Base-by-base conservation (phyloP, 2,113 vertebrate genomes). In the Nycticorax nycticorax region DNA sequence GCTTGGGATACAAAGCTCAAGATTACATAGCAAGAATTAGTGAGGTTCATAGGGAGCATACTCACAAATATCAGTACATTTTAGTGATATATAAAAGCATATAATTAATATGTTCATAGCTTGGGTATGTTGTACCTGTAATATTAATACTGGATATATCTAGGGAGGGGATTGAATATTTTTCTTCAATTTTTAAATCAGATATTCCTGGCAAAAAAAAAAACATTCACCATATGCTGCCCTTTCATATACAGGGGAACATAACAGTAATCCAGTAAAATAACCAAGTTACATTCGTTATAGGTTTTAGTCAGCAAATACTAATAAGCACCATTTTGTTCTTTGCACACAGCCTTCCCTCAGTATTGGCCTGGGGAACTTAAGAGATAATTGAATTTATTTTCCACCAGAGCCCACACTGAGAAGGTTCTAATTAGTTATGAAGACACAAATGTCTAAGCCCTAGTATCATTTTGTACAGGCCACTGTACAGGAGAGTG, bases 311-410 rank as follows among this genome's bases (percentile, higher is more conserved):
- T 52, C 60, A 88, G 74, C 53, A 79, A 88, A 88, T 32, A 62
- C 17, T 41, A 72, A 72, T 7, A 52, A 68, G 69, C 8, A 85
- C 30, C 33, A 62, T 68, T 75, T 86, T 91, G 74, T 75, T 22
- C 47, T 81, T 72, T 55, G n/a, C 53, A 56, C 62, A 63, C 16
- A 81, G 35, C 27, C 57, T 43, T 89, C 66, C 43, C 20, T 60
- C 62, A 67, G 41, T 14, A 32, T 2, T 77, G 37, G 68, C 60
- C 59, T 63, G 32, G 28, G 26, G 30, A 93, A 59, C n/a, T 66
- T 73, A 39, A 59, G 37, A 71, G 26, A 33, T 77, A 86, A 86
- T 35, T 77, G 45, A 77, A 86, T 95, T 86, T 92, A 45, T 76
- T 89, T 59, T 37, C 32, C 66, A 94, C 32, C 62, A 88, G 81